A percentile compares a stretch with the other conserved stretches of the same genome.
These are phyloP conservation scores for Gallinago undulata DNA, from an alignment of 2,113 vertebrate genomes.

Conservation along the genomic window DNA sequence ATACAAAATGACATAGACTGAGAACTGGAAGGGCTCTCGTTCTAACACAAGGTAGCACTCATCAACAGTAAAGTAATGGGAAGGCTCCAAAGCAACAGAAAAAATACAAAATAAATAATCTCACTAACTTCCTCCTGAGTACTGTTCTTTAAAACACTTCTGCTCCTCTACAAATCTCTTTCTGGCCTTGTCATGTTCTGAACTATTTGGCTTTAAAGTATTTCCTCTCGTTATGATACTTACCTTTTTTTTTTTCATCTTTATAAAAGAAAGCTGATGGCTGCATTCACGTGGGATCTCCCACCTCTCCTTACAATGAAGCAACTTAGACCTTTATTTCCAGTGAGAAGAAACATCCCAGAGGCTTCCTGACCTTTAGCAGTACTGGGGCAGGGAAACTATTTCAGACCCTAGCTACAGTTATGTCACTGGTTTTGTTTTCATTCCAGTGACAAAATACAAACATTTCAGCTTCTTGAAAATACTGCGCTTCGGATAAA, in stretches of 20 bases:
- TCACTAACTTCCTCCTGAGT: neutral
- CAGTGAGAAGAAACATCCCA: neutral
- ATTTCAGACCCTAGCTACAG: neutral
- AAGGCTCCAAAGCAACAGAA: neutral
- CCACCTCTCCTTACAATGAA: neutral
- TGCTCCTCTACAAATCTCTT: neutral
- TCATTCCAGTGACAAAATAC: neutral
- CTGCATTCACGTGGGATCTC: neutral
- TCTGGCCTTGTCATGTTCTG: neutral
- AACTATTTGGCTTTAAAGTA: neutral
- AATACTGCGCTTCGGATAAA: neutral
- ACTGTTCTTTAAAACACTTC: neutral
- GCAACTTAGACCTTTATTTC: neutral
- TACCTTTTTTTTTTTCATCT: neutral
- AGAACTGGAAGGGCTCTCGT: neutral
- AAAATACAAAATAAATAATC: accelerated
- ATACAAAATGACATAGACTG: neutral
- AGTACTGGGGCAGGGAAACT: neutral
- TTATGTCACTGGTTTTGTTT: neutral
- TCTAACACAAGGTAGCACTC: neutral
- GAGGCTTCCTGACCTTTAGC: neutral
- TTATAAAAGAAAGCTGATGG: neutral
- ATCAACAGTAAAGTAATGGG: neutral
- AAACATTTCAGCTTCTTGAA: neutral
- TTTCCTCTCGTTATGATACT: neutral